A percentile compares a stretch with the other conserved stretches of the same genome.
phyloP scores from a whole-genome alignment of 64 coral and sea anemone species.

The Exaiptasia diaphana region DNA sequence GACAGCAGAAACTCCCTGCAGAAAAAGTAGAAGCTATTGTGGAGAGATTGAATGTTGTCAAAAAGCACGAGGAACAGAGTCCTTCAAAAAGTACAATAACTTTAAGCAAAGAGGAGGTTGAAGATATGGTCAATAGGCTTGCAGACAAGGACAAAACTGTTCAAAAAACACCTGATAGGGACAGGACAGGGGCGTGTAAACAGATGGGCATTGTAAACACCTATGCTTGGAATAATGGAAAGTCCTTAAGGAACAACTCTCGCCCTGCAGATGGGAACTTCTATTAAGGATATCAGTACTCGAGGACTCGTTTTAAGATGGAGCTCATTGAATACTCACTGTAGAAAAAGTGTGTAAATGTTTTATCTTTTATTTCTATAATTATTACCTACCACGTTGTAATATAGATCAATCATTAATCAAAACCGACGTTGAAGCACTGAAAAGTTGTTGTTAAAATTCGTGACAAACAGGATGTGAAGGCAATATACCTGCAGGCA shows the following conservation, averaged over 20 bases:
- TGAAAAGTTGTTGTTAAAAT: no score
- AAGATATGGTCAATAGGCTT: slow-evolving; percentile 73
- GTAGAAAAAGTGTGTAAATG: no score
- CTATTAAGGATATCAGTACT: slow-evolving; percentile 38
- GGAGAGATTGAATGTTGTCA: slow-evolving; percentile 36
- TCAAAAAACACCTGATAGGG: slow-evolving; percentile 67
- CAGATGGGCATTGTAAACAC: slow-evolving; percentile 62
- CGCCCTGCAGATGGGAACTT: slow-evolving; percentile 65
- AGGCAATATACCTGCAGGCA: no score
- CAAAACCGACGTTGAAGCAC: no score
- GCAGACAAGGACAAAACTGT: slow-evolving; percentile 61
- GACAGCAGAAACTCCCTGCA: slow-evolving; percentile 33
- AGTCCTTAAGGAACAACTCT: slow-evolving; percentile 17
- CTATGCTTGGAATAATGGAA: slow-evolving; percentile 69
- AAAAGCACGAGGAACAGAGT: background rate
- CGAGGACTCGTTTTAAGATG: no score
- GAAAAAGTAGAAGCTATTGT: slow-evolving; percentile 59
- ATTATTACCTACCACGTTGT: no score
- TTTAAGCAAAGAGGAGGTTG: slow-evolving; percentile 40
- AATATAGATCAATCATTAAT: no score
- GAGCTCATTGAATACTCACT: no score
- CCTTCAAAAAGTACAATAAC: background rate
- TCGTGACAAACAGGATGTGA: no score
- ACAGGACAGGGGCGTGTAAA: slow-evolving; percentile 39
- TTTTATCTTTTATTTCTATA: no score